Percentiles rank a stretch among this genome's conserved stretches.
phyloP scores from a whole-genome alignment of 2,797 vertebrate species.

The Mareca strepera region DNA sequence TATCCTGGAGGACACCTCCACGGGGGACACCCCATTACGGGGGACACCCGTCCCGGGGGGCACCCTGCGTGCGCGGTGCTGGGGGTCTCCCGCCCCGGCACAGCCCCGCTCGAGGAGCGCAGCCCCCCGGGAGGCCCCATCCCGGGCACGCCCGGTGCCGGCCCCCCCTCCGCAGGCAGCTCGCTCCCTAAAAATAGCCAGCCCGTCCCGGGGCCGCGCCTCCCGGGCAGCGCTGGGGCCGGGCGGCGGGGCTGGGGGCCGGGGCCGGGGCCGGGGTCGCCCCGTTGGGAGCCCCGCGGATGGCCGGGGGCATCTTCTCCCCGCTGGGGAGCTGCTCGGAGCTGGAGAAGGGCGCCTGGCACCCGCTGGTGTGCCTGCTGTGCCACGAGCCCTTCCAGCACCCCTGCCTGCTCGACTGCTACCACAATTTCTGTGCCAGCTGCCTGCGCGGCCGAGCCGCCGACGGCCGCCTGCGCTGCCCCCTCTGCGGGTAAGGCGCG shows the following conservation, averaged over 20 bases:
- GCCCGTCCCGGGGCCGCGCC: neutral
- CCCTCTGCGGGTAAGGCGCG: conserved; percentile 88
- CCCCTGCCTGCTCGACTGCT: conserved; percentile 92
- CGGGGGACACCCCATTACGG: neutral
- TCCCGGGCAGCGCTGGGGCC: no score
- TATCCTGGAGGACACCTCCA: neutral
- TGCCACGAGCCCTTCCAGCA: conserved; percentile 89
- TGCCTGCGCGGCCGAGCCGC: conserved; percentile 85
- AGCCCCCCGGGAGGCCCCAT: no score
- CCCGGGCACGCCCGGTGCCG: neutral
- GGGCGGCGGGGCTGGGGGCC: neutral
- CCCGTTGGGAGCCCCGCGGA: conserved; percentile 62
- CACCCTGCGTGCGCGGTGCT: no score
- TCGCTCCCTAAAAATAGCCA: neutral
- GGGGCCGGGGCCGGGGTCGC: neutral
- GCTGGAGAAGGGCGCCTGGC: conserved; percentile 83
- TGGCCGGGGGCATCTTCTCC: conserved; percentile 88
- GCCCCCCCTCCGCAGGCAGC: neutral
- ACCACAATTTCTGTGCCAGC: conserved; percentile 91
- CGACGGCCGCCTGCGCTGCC: conserved; percentile 86
- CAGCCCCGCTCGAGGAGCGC: no score
- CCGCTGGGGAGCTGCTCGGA: conserved; percentile 79
- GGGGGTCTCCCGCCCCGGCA: no score
- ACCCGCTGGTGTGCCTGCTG: conserved; percentile 89
- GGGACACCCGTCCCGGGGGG: neutral